phyloP scores from a whole-genome alignment of 2,888 invertebrate genomes.

The Chloroclystis v-ata region DNA sequence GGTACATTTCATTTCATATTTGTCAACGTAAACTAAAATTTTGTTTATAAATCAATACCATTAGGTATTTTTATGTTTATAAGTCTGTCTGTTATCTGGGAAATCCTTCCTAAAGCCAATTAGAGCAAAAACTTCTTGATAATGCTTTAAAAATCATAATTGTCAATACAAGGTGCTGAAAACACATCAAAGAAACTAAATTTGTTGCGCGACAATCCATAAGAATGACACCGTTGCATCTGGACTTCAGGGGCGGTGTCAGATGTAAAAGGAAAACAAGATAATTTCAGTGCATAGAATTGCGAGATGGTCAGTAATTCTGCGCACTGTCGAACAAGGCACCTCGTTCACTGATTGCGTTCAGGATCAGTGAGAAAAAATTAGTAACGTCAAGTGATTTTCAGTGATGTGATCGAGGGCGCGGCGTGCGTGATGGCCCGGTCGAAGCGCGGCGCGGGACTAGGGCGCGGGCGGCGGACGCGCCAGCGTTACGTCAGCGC shows the following conservation, averaged over 20 bases:
- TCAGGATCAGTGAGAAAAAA: conserved; percentile 58
- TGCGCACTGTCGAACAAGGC: conserved; percentile 54
- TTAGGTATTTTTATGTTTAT: conserved; percentile 7
- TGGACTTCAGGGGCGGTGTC: conserved; percentile 61
- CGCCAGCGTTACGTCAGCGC: conserved; percentile 75
- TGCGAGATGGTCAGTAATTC: conserved; percentile 37
- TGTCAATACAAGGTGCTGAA: conserved; percentile 23
- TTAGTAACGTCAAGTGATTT: conserved; percentile 71
- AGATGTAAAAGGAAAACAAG: conserved; percentile 36
- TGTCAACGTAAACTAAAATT: no score
- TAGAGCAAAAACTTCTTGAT: conserved; percentile 8
- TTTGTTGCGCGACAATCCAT: conserved; percentile 60
- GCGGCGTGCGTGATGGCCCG: conserved; percentile 61
- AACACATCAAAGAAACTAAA: conserved; percentile 41
- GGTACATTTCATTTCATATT: no score
- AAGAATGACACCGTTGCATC: conserved; percentile 68
- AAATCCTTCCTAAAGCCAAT: conserved; percentile 19
- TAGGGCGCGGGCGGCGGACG: conserved; percentile 71
- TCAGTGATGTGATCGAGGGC: conserved; percentile 62
- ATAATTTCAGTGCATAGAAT: conserved; percentile 32
- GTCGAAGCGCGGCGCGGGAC: conserved; percentile 72
- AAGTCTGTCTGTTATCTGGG: conserved; percentile 2
- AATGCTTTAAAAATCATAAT: conserved; percentile 11
- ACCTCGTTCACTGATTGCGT: conserved; percentile 65
- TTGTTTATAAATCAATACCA: conserved; percentile 9